phyloP scores from a whole-genome alignment of 2,888 invertebrate species.

The Hirtodrosophila trivittata region DNA sequence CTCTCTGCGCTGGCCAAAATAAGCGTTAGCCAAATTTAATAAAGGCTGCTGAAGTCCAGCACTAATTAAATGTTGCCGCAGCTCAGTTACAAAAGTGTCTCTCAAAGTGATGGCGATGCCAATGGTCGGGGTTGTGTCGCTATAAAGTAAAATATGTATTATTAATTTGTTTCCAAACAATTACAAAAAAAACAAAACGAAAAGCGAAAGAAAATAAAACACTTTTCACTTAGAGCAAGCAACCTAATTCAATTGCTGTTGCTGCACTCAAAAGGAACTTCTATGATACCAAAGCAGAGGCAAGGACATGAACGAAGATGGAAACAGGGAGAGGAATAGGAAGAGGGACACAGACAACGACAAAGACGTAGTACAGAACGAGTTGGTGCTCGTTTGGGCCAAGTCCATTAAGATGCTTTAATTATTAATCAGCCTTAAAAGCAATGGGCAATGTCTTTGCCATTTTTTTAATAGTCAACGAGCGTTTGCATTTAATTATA shows the following conservation, averaged over 20 bases:
- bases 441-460: conserved; percentile 57
- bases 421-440: conserved; percentile 77
- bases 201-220: conserved; percentile 4
- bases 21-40: conserved; percentile 44
- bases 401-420: conserved; percentile 77
- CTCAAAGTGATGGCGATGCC: conserved; percentile 3
- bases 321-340: conserved; percentile 1
- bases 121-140: neutral
- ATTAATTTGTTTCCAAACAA: conserved; percentile 67
- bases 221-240: conserved; percentile 63
- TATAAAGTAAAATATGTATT: conserved; percentile 34
- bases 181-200: conserved; percentile 40
- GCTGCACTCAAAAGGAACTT: conserved; percentile 71
- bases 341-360: conserved; percentile 6
- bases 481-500: conserved; percentile 75
- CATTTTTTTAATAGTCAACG: conserved; percentile 60
- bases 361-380: conserved; percentile 26
- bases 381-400: conserved; percentile 49
- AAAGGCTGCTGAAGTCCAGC: conserved; percentile 16
- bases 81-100: neutral
- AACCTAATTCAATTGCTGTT: conserved; percentile 74
- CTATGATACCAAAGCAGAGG: conserved; percentile 34
- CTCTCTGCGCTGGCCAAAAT: conserved; percentile 16
- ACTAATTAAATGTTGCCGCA: conserved; percentile 36
- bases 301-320: conserved; percentile 6